These are phyloP conservation scores for Rhyacophila evoluta DNA, from an alignment of 2,888 invertebrate genomes.

Conservation along the genomic window DNA sequence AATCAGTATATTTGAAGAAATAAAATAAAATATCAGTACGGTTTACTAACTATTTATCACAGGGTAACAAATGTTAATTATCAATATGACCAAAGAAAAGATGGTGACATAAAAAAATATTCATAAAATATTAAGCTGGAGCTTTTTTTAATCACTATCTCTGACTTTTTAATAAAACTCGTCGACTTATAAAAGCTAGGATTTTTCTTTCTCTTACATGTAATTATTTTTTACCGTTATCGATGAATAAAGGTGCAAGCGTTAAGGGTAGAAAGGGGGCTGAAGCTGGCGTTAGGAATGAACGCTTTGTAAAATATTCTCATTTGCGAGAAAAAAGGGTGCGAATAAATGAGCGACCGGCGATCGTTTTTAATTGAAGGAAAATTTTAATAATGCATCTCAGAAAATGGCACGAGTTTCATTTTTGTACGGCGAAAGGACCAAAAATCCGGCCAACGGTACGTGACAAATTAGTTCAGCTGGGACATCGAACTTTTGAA, in stretches of 20 bases:
- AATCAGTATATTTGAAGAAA: too few relatives aligned
- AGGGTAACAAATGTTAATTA: too few relatives aligned
- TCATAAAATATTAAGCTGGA: too few relatives aligned
- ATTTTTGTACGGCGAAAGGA: constrained; percentile 20
- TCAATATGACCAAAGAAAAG: too few relatives aligned
- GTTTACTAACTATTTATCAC: too few relatives aligned
- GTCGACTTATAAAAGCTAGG: background rate
- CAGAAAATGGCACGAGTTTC: constrained; percentile 48
- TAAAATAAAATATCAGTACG: too few relatives aligned
- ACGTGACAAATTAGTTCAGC: constrained; percentile 41
- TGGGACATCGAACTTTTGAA: constrained; percentile 2
- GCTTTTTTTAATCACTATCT: too few relatives aligned
- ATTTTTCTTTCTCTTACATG: constrained; percentile 30
- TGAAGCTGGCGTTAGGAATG: constrained; percentile 21
- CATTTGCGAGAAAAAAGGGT: constrained; percentile 48
- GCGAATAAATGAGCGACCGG: constrained; percentile 43
- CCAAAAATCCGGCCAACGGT: background rate
- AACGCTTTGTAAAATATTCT: constrained; percentile 42
- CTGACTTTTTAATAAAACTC: constrained; percentile 16
- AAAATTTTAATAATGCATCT: constrained; percentile 54
- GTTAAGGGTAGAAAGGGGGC: background rate
- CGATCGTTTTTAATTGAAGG: constrained; percentile 52
- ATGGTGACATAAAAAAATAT: too few relatives aligned
- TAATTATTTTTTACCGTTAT: constrained; percentile 46
- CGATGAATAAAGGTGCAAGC: constrained; percentile 38